These are phyloP conservation scores for Chalcosyrphus nemorum DNA, from an alignment of 2,888 invertebrate species.

Conservation along the genomic window DNA sequence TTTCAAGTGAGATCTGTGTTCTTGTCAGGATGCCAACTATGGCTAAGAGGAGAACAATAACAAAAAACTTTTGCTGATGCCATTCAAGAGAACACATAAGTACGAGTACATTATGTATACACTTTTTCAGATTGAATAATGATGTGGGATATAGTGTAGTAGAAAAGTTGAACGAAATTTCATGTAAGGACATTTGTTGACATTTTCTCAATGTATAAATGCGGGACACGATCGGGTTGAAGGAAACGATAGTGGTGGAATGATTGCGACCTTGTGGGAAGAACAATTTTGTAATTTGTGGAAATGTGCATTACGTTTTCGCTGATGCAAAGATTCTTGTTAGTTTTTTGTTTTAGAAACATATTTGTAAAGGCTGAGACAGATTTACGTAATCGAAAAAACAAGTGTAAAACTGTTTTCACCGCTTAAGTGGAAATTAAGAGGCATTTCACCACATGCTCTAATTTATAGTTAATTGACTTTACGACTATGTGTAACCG, in stretches of 20 bases:
- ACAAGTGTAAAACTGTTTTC: not conserved
- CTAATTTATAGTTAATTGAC: no score
- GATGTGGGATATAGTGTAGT: constrained; percentile 2
- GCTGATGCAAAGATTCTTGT: not conserved
- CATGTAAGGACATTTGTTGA: constrained; percentile 60
- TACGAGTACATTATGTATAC: not conserved
- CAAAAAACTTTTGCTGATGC: not conserved
- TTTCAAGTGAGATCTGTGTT: constrained; percentile 10
- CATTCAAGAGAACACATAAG: not conserved
- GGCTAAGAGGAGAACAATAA: constrained; percentile 12
- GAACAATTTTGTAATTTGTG: not conserved
- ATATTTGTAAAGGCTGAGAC: no score
- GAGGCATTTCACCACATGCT: no score
- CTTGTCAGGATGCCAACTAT: constrained; percentile 43
- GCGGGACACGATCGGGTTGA: constrained; percentile 33
- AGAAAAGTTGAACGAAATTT: constrained; percentile 27
- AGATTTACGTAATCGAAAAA: no score
- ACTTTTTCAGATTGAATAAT: constrained; percentile 37
- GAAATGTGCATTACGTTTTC: not conserved
- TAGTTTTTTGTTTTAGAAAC: no score
- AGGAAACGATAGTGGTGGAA: constrained; percentile 13
- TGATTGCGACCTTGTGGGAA: constrained; percentile 7
- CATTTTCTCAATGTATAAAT: constrained; percentile 33
- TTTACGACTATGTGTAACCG: no score
- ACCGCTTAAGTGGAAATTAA: no score